Evolutionary conservation across 1,140 invertebrate species (phyloP), one percentile per base, ranked within the genome.

Genomic region (Cydia splendana): DNA sequence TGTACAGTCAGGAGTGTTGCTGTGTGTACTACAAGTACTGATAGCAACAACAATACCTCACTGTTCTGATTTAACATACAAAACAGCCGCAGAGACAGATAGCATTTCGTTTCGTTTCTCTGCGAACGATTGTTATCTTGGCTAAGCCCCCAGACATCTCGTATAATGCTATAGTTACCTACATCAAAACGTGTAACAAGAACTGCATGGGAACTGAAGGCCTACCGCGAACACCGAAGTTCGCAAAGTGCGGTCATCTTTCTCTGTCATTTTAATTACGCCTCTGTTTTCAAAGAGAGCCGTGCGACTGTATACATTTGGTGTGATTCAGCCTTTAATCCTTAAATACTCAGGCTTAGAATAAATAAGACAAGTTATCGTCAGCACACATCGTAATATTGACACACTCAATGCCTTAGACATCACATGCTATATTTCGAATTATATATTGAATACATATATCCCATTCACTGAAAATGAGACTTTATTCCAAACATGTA

Each of bases 31-130:
- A 57, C 53, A 57, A 51, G 48, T 51, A n/a, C 4, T 57, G 53
- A 57, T 57, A 57, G 15, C n/a, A 57, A 45, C 42, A 48, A 48
- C 53, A 57, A 57, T 57, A 57, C 53, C n/a, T 57, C 53, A 18
- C 53, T 57, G n/a, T 57, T 57, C 53, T 48, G 45, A 48, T 48
- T 48, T 5, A 48, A 15, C 2, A 45, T 45, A 7, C 1, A 45
- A 12, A 45, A 12, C 42, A 13, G 45, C 45, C 13, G 38, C 9
- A 42, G 7, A 0, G 0, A 42, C 38, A 24, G 24, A 0, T 24
- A 24, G 24, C 24, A 24, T 24, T 24, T 24, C 24, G 24, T 24
- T 24, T 24, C 24, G 24, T 24, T 24, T 24, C 24, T 24, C 24
- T 24, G 24, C 24, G 24, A 24, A 24, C 24, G 24, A 24, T 24